Base-by-base conservation (phyloP, 2,113 vertebrate genomes). In the Oncorhynchus mykiss region DNA sequence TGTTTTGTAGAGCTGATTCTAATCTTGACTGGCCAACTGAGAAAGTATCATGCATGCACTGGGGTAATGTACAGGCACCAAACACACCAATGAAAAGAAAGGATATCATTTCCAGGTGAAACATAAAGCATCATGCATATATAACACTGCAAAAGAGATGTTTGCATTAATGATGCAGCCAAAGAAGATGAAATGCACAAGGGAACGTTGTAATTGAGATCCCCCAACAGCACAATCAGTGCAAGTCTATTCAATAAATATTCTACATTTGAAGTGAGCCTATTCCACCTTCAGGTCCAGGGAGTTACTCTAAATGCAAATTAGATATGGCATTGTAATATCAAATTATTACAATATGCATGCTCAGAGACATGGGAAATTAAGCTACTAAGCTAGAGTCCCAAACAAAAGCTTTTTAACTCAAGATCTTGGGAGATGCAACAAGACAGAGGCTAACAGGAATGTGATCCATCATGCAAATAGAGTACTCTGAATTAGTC, bases 181-280 rank as follows among this genome's bases (percentile, higher is more conserved):
- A 69, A 4, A 20, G 64, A 3, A 39, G 25, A 70, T 71, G 70
- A 60, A 72, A 77, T 77, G 75, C 75, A 78, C 27, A 77, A 39
- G 20, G 49, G 66, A 65, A 49, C 73, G n/a, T 51, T 8, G 18
- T 72, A 82, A 83, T 80, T 73, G 74, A 83, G 71, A 71, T 80
- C 48, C 1, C 27, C 64, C 71, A 65, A 78, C 67, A 71, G 76
- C 67, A 66, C 39, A 13, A 67, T 51, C 51, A 75, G 54, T 20
- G 48, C 5, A 27, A 71, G 60, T 60, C 62, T 14, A 54, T 82
- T 81, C 75, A 49, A 77, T 69, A 71, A 70, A 14, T 7, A 54
- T 72, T 85, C 74, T 27, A 72, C 49, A 74, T 77, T 34, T 54
- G 59, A 76, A 81, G 79, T 72, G 31, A 2, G 59, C 22, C 51